Evolutionary conservation across 2,113 vertebrate genomes (phyloP).

Genomic region (Hemiprocne comata): DNA sequence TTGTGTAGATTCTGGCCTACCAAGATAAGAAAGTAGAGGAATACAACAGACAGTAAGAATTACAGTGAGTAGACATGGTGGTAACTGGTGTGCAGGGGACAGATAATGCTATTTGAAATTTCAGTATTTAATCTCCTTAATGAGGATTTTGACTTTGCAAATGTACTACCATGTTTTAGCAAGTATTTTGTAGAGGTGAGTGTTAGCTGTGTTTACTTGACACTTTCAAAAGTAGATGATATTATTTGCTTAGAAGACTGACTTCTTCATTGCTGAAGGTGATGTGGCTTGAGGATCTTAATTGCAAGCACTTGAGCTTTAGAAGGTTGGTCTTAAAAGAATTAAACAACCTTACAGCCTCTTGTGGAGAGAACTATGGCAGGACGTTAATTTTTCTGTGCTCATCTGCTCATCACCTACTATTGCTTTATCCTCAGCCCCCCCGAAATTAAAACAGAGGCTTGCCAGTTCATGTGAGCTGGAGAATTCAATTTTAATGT

Average conservation of each 20-base stretch:
- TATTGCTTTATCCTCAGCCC: background rate
- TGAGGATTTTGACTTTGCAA: background rate
- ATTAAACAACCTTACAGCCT: background rate
- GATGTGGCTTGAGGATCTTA: background rate
- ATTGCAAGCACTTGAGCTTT: background rate
- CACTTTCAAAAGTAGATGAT: background rate
- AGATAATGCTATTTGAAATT: background rate
- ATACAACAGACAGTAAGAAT: background rate
- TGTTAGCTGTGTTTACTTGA: background rate
- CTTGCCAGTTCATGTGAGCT: background rate
- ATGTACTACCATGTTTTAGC: background rate
- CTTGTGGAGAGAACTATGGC: background rate
- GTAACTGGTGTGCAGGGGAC: background rate
- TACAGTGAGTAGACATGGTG: background rate
- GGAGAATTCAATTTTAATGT: background rate
- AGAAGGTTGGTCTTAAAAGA: background rate
- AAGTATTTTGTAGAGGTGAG: background rate
- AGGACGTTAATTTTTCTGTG: background rate
- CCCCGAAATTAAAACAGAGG: background rate
- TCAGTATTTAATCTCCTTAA: background rate
- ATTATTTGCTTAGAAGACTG: background rate
- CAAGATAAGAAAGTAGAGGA: constrained; percentile 25
- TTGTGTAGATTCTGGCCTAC: background rate
- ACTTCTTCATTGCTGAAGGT: background rate
- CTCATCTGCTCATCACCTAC: background rate